Conservation (phyloP, 2,888 invertebrate species). For the Andrena flavipes region DNA sequence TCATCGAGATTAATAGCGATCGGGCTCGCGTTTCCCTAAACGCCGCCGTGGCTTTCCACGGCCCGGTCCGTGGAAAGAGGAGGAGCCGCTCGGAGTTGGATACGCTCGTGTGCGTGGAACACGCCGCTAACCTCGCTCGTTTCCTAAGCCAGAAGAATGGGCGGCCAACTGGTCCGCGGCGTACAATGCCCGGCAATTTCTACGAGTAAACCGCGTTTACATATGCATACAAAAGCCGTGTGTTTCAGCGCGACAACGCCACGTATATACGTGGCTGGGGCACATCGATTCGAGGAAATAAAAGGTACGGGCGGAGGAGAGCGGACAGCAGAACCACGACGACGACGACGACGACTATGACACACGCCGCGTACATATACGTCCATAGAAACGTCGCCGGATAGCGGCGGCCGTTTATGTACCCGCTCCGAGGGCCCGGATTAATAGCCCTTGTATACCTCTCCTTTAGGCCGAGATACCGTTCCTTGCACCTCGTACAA, state of each 20-base stretch:
- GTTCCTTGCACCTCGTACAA: conserved; percentile 58
- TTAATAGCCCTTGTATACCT: conserved; percentile 66
- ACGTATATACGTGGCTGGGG: conserved; percentile 56
- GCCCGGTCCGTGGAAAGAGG: background rate
- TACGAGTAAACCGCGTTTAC: conserved; percentile 75
- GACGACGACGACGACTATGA: conserved; percentile 49
- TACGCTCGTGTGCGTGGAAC: conserved; percentile 28
- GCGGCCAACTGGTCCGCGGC: conserved; percentile 49
- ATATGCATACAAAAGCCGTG: conserved; percentile 78
- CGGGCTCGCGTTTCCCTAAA: conserved; percentile 48
- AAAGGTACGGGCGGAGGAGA: conserved; percentile 59
- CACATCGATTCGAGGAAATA: conserved; percentile 76
- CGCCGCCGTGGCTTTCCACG: conserved; percentile 42
- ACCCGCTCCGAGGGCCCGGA: conserved; percentile 58
- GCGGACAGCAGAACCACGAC: conserved; percentile 19
- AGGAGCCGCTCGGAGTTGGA: background rate
- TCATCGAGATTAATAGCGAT: conserved; percentile 61
- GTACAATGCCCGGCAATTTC: conserved; percentile 76
- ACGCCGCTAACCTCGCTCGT: conserved; percentile 34
- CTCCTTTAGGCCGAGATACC: conserved; percentile 55
- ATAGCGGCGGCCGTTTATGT: conserved; percentile 58
- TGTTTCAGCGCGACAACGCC: conserved; percentile 72
- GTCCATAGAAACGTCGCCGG: conserved; percentile 76
- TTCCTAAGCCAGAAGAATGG: conserved; percentile 70
- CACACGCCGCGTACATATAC: conserved; percentile 46